Percentiles rank a stretch among this genome's conserved stretches.
phyloP scores from a whole-genome alignment of 2,797 vertebrate genomes.

The Tapera naevia region DNA sequence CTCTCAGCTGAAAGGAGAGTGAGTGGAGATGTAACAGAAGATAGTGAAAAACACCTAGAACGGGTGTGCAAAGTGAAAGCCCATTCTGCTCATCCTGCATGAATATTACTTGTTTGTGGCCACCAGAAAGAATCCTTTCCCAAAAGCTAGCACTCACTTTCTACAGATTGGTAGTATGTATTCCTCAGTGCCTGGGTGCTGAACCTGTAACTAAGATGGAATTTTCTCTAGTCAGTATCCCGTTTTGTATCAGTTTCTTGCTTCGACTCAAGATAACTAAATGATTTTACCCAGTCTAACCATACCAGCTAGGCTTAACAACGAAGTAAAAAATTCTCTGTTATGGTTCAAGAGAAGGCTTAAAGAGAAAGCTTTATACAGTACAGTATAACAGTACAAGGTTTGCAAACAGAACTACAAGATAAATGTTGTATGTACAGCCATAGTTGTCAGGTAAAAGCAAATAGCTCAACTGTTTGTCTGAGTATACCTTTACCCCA shows the following conservation, averaged over 20 bases:
- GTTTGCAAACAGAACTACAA: background rate
- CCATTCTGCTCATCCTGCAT: background rate
- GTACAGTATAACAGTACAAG: background rate
- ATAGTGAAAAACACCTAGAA: background rate
- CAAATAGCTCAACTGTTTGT: background rate
- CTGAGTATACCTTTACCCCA: background rate
- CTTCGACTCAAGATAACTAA: background rate
- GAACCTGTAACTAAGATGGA: background rate
- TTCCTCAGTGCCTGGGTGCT: background rate
- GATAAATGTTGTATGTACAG: background rate
- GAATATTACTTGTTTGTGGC: background rate
- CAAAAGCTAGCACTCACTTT: background rate
- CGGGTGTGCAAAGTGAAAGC: background rate
- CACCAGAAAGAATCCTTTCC: background rate
- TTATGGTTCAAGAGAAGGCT: background rate
- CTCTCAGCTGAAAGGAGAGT: background rate
- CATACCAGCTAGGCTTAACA: background rate
- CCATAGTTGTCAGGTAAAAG: background rate
- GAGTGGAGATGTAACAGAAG: background rate
- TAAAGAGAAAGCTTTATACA: background rate
- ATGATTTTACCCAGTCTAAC: background rate
- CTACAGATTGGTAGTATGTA: background rate
- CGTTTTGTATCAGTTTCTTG: background rate
- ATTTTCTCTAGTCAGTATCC: background rate
- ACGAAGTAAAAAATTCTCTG: background rate